Evolutionary conservation across 2,888 invertebrate species (phyloP).

Genomic region (Cryptus armator): DNA sequence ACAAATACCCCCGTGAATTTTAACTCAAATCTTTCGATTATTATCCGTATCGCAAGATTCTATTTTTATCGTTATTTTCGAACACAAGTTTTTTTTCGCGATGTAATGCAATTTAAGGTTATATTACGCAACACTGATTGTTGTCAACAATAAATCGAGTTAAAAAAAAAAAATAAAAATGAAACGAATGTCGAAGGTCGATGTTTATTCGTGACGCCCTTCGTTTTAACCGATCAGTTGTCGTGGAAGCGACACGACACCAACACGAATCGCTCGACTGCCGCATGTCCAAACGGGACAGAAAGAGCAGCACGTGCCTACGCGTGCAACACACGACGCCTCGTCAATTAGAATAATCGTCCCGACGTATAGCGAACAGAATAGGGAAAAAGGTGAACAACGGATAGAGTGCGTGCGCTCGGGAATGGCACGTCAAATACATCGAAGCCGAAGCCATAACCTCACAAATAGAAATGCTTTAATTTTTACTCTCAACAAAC

Average conservation of each 20-base stretch:
- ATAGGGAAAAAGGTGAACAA: conserved; percentile 15
- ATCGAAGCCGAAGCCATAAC: conserved; percentile 16
- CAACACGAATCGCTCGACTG: conserved; percentile 14
- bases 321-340: conserved; percentile 69
- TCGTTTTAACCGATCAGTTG: neutral
- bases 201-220: neutral
- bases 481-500: neutral
- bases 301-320: conserved; percentile 67
- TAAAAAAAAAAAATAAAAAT: neutral
- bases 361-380: conserved; percentile 2
- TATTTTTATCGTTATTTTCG: neutral
- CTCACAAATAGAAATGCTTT: neutral
- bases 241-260: conserved; percentile 17
- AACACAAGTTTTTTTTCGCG: neutral
- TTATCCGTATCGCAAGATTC: neutral
- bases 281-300: conserved; percentile 19
- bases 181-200: neutral
- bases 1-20: neutral
- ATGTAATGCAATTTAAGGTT: neutral
- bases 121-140: too few relatives aligned
- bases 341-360: conserved; percentile 67
- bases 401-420: conserved; percentile 2
- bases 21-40: neutral
- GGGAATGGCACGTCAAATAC: conserved; percentile 13
- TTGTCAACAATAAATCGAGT: neutral